A percentile compares a stretch with the other conserved stretches of the same genome.
These are phyloP conservation scores for Nycticorax nycticorax DNA, from an alignment of 2,113 vertebrate species.

Conservation along the genomic window DNA sequence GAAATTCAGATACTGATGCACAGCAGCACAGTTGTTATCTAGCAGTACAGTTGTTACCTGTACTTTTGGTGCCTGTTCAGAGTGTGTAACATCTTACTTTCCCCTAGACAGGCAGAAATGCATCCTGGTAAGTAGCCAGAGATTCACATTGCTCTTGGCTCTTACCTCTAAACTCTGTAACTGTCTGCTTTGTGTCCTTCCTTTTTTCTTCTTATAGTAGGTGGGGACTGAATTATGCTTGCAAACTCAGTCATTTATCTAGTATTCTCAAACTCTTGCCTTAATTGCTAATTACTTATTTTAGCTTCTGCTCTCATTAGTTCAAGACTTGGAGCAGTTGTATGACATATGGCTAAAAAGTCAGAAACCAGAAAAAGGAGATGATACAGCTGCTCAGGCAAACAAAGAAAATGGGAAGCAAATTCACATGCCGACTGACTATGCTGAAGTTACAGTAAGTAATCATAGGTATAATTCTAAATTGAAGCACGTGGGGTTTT, in stretches of 20 bases:
- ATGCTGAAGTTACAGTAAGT: conserved; percentile 93
- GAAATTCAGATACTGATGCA: background rate
- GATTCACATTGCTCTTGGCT: background rate
- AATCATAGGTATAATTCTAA: background rate
- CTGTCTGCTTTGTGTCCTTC: background rate
- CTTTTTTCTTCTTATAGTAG: background rate
- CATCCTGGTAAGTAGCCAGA: background rate
- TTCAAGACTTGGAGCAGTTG: conserved; percentile 96
- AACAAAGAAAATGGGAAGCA: conserved; percentile 91
- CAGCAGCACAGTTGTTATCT: background rate
- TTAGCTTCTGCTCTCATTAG: conserved; percentile 74
- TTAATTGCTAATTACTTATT: conserved; percentile 64
- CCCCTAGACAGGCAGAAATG: background rate
- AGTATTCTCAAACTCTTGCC: conserved; percentile 23
- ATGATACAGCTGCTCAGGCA: conserved; percentile 78
- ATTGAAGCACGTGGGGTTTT: background rate
- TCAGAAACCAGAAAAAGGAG: conserved; percentile 88
- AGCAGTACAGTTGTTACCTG: background rate
- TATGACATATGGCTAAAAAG: conserved; percentile 95
- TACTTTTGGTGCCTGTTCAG: background rate
- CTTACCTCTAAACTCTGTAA: background rate
- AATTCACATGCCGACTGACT: conserved; percentile 98
- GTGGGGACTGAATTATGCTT: background rate
- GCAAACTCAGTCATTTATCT: conserved; percentile 1
- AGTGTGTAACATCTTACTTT: background rate